Conservation (phyloP, 2,797 vertebrate species). For the Chromobotia macracanthus region DNA sequence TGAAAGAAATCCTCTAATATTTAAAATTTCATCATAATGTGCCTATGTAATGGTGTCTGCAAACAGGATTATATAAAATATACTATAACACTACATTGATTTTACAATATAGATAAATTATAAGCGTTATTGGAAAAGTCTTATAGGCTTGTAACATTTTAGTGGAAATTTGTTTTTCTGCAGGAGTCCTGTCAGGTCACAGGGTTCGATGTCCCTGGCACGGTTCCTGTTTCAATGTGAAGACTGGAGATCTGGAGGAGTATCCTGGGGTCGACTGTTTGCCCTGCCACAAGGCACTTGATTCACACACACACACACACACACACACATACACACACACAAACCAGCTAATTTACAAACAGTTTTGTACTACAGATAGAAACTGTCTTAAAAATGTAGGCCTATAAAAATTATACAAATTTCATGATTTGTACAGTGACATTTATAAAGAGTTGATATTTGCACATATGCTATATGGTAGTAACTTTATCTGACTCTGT, state of each 20-base stretch:
- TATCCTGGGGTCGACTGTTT: conserved; percentile 83
- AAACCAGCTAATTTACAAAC: background rate
- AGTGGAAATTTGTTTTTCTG: conserved; percentile 27
- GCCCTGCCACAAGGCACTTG: conserved; percentile 79
- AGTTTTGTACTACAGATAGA: background rate
- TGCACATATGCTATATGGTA: background rate
- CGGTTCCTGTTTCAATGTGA: conserved; percentile 82
- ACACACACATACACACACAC: too few relatives aligned
- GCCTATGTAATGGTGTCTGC: background rate
- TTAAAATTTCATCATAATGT: background rate
- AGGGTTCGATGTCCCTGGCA: conserved; percentile 87
- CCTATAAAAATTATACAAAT: too few relatives aligned
- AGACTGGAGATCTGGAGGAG: conserved; percentile 86
- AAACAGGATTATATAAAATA: background rate
- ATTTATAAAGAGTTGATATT: background rate
- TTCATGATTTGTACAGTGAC: background rate
- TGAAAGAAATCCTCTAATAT: too few relatives aligned
- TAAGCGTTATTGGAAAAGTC: background rate
- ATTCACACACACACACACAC: background rate
- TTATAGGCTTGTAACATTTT: background rate
- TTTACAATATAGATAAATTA: background rate
- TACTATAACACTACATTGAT: background rate
- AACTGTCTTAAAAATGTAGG: too few relatives aligned
- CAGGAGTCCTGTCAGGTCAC: conserved; percentile 75
- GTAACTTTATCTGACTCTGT: background rate